Evolutionary conservation across 2,113 vertebrate species (phyloP).

Genomic region (Theropithecus gelada): DNA sequence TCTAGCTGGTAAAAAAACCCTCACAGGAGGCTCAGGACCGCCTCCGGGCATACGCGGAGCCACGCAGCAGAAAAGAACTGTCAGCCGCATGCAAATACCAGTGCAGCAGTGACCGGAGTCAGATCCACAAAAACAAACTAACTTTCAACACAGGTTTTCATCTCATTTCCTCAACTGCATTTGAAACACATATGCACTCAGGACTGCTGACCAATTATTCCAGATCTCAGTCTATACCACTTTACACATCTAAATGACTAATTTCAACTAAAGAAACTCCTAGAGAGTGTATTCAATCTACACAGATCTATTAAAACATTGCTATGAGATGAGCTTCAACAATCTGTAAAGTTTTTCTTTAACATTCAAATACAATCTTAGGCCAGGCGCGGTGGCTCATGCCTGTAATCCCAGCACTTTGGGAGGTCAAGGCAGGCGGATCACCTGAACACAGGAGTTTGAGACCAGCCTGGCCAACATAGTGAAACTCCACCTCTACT

Average conservation of each 20-base stretch:
- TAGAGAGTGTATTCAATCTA: neutral
- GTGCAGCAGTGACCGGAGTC: neutral
- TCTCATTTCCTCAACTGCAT: neutral
- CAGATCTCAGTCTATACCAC: neutral
- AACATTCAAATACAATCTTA: slow-evolving; percentile 32
- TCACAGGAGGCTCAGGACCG: neutral
- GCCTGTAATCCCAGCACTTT: too few relatives aligned
- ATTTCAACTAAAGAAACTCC: neutral
- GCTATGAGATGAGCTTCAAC: neutral
- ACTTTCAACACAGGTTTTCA: neutral
- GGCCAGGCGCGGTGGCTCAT: too few relatives aligned
- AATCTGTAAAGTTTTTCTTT: slow-evolving; percentile 23
- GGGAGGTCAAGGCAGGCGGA: too few relatives aligned
- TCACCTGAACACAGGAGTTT: too few relatives aligned
- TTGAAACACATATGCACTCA: neutral
- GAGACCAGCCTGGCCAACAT: too few relatives aligned
- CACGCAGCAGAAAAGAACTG: neutral
- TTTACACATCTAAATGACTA: neutral
- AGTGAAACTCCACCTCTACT: too few relatives aligned
- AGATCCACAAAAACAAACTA: neutral
- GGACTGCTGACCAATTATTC: neutral
- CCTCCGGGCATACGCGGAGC: slow-evolving; percentile 25
- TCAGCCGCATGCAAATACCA: neutral
- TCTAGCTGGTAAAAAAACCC: neutral
- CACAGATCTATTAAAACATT: neutral